Conservation (phyloP, 2,888 invertebrate genomes). For the Microctonus aethiopoides region DNA sequence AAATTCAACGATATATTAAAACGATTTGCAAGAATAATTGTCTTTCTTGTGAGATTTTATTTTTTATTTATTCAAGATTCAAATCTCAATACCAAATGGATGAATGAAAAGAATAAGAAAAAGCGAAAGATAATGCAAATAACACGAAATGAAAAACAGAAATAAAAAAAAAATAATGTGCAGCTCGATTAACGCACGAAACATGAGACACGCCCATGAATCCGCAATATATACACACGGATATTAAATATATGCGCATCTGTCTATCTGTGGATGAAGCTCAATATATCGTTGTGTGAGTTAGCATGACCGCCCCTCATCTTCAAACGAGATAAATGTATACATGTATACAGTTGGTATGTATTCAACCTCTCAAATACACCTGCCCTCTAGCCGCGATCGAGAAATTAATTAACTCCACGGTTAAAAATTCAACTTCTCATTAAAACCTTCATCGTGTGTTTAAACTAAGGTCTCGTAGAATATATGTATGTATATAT, state of each 20-base stretch:
- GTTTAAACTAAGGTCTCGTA: conserved; percentile 21
- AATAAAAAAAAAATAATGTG: neutral
- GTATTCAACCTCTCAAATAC: conserved; percentile 21
- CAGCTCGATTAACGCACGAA: conserved; percentile 38
- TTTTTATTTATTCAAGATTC: conserved; percentile 44
- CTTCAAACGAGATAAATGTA: conserved; percentile 36
- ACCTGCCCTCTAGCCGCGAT: conserved; percentile 30
- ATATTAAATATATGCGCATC: conserved; percentile 26
- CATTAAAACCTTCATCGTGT: conserved; percentile 32
- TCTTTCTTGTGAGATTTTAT: conserved; percentile 37
- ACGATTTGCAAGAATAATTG: conserved; percentile 42
- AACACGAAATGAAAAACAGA: neutral
- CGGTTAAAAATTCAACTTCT: conserved; percentile 33
- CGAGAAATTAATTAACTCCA: conserved; percentile 36
- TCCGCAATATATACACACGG: conserved; percentile 24
- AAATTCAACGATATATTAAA: conserved; percentile 9
- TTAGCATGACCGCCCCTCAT: conserved; percentile 30
- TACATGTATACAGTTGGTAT: neutral
- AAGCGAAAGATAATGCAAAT: neutral
- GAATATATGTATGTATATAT: neutral
- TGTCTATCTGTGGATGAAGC: conserved; percentile 23
- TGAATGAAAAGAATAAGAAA: conserved; percentile 2
- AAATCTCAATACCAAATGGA: conserved; percentile 35
- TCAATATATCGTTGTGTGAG: neutral
- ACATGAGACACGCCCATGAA: conserved; percentile 40